A percentile compares a stretch with the other conserved stretches of the same genome.
phyloP scores from a whole-genome alignment of 1,140 invertebrate species.

The Venustaconcha ellipsiformis region DNA sequence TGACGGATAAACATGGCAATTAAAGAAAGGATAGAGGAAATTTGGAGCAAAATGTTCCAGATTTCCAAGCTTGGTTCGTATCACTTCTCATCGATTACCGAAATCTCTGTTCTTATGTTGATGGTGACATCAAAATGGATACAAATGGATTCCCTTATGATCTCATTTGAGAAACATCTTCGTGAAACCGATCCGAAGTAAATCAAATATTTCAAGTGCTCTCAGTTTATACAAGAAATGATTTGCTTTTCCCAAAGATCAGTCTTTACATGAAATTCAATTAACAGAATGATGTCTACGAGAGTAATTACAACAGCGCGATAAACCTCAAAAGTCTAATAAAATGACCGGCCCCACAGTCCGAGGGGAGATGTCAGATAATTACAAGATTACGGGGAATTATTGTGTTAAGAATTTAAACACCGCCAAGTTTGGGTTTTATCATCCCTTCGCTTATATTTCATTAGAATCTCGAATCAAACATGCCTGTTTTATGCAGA shows the following conservation, averaged over 20 bases:
- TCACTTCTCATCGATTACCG: too few species aligned
- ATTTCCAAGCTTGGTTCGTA: too few species aligned
- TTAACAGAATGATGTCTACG: constrained; percentile 16
- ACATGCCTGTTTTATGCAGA: constrained; percentile 32
- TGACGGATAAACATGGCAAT: too few species aligned
- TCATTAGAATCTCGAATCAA: constrained; percentile 11
- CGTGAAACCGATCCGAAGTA: constrained; percentile 15
- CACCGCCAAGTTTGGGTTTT: constrained; percentile 1
- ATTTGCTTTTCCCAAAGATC: constrained; percentile 19
- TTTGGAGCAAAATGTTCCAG: too few species aligned
- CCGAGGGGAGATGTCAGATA: constrained; percentile 29
- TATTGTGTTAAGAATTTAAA: constrained; percentile 26
- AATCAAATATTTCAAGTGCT: constrained; percentile 34
- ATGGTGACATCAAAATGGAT: too few species aligned
- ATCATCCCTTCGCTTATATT: constrained; percentile 23
- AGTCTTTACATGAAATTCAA: constrained; percentile 30
- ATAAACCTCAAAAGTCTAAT: constrained; percentile 28
- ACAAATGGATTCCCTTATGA: too few species aligned
- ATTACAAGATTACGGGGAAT: constrained; percentile 27
- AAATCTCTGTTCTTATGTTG: too few species aligned
- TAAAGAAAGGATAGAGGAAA: too few species aligned
- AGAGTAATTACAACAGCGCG: constrained; percentile 14
- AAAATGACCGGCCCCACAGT: constrained; percentile 27
- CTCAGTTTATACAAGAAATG: constrained; percentile 34
- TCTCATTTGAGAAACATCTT: constrained; percentile 9